phyloP scores from a whole-genome alignment of 2,888 invertebrate species.

The Cactoblastis cactorum region DNA sequence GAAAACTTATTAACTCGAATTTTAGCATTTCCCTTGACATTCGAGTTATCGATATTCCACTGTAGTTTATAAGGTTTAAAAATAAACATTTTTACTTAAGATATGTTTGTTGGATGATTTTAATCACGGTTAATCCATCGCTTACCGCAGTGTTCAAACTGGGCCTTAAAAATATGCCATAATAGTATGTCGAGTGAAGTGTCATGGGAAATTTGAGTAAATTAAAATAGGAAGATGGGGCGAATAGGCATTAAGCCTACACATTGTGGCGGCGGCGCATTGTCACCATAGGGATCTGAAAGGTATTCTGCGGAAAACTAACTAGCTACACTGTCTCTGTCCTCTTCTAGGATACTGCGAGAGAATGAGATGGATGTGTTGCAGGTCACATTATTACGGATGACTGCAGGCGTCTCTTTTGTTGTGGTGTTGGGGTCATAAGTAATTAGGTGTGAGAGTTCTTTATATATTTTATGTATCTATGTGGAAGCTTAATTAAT shows the following conservation, averaged over 20 bases:
- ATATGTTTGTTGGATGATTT: too few relatives aligned
- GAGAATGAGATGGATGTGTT: constrained; percentile 24
- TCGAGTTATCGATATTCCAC: not conserved
- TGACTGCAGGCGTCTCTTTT: constrained; percentile 58
- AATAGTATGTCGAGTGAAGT: constrained; percentile 68
- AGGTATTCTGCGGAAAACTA: constrained; percentile 48
- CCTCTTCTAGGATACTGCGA: constrained; percentile 19
- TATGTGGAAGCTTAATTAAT: constrained; percentile 11
- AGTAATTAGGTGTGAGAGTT: constrained; percentile 69
- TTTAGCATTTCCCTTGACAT: too few relatives aligned
- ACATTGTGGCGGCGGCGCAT: constrained; percentile 58
- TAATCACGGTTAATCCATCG: not conserved
- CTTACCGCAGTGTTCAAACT: constrained; percentile 24
- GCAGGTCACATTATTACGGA: constrained; percentile 34
- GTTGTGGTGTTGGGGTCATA: constrained; percentile 56
- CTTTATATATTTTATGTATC: constrained; percentile 30
- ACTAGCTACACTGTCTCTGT: constrained; percentile 50
- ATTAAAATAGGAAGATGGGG: constrained; percentile 78
- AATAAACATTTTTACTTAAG: too few relatives aligned
- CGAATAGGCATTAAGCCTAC: constrained; percentile 66
- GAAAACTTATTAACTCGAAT: too few relatives aligned
- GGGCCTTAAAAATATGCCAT: constrained; percentile 39
- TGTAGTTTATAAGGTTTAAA: too few relatives aligned
- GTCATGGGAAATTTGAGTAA: constrained; percentile 80
- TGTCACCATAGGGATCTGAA: constrained; percentile 55